These are phyloP conservation scores for Podilymbus podiceps DNA, from an alignment of 2,113 vertebrate genomes.

Conservation along the genomic window DNA sequence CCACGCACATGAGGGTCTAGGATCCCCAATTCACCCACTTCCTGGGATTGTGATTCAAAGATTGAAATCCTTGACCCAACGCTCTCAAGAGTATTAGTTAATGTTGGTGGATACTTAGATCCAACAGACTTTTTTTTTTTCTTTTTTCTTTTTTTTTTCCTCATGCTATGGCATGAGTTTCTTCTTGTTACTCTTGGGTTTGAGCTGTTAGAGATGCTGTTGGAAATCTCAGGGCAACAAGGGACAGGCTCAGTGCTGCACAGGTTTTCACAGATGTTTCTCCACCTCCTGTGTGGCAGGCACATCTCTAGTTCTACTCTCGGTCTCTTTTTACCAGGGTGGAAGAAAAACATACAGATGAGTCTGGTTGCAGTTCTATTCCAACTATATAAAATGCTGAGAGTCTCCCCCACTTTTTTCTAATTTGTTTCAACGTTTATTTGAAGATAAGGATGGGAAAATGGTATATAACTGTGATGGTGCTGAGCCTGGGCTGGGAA, in stretches of 20 bases:
- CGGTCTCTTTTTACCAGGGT: not conserved
- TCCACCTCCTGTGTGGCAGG: not conserved
- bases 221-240: not conserved
- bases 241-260: not conserved
- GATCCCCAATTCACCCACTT: not conserved
- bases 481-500: not conserved
- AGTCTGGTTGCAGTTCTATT: not conserved
- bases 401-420: not conserved
- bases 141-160: no score
- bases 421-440: not conserved
- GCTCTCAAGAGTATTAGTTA: not conserved
- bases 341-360: not conserved
- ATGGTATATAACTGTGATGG: not conserved
- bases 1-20: not conserved
- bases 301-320: not conserved
- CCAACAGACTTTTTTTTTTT: no score
- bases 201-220: not conserved
- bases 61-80: not conserved
- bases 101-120: not conserved
- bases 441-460: not conserved
- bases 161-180: not conserved
- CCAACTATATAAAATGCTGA: not conserved
- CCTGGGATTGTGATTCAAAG: not conserved
- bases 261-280: not conserved
- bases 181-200: not conserved